Conservation (phyloP, 2,797 vertebrate species). For the Phoeniculus purpureus region DNA sequence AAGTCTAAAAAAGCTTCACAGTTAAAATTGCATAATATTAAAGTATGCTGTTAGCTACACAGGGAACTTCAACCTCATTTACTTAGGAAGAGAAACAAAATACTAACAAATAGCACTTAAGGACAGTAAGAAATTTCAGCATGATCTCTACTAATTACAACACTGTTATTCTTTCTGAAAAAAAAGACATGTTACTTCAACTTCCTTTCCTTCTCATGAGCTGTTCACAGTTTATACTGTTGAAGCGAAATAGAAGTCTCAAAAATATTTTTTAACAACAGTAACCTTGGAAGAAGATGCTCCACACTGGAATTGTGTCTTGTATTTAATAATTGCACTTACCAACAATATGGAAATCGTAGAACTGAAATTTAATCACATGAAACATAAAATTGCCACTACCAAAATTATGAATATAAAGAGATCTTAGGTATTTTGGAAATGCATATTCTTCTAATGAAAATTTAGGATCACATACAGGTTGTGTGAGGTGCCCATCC, state of each 20-base stretch:
- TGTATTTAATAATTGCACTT: background rate
- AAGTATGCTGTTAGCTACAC: background rate
- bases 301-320: background rate
- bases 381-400: background rate
- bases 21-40: background rate
- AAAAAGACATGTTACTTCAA: background rate
- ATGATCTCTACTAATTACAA: background rate
- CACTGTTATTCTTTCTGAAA: background rate
- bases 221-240: background rate
- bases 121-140: background rate
- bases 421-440: background rate
- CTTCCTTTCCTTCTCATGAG: background rate
- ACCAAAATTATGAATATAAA: background rate
- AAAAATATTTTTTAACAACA: background rate
- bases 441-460: background rate
- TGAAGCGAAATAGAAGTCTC: background rate
- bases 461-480: background rate
- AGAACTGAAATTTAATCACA: background rate
- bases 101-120: background rate
- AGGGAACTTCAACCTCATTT: background rate
- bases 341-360: background rate
- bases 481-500: background rate
- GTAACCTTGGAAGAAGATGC: background rate
- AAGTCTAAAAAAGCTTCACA: background rate
- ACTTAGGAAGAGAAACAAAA: background rate